Base-by-base conservation (phyloP, 2,888 invertebrate species). In the Yponomeuta plumbellus region DNA sequence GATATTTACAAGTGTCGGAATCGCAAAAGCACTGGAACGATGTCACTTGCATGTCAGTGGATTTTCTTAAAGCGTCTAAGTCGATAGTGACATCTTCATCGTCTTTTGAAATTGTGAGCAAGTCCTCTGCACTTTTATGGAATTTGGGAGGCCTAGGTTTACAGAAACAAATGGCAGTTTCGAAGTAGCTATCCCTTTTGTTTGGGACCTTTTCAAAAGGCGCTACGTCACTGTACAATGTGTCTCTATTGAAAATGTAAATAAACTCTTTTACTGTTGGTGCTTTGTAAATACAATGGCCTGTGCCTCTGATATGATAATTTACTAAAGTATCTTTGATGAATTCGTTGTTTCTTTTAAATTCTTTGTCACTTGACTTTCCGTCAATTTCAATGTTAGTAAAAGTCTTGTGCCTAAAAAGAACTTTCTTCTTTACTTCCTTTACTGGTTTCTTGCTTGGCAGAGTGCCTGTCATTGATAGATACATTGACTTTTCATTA, bases 141-240 rank as follows among this genome's bases (percentile, higher is more conserved):
- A 84, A 81, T 71, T 90, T 90, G 8, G 82, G 80, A 22, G 84
- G 84, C 70, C 73, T 79, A 2, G 86, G 86, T 70, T 81, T 85
- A 77, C 92, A 92, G 73, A 91, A 92, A 70, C 92, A 92, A 69
- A 92, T 88, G 17, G 87, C 87, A n/a, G 88, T 88, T 80, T 91
- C 91, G 72, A 78, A 88, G 73, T 85, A 85, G 72, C 87, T 87
- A 67, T 88, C 84, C 69, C 86, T 79, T 71, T 80, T 85, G 57
- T 81, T 82, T 10, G 81, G 76, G 10, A 83, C 72, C 76, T 84
- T 85, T 13, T 76, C 77, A 71, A 87, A 85, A 1, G 86, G 84
- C 57, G 82, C 78, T 8, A 79, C 80, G 68, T 86, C 83, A 70
- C 79, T 80, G 67, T 82, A 79, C 40, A 89, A 76, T 10, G 89